Evolutionary conservation across 2,888 invertebrate species (phyloP), one percentile per base, ranked within the genome.

Genomic region (Ceraclea dissimilis): DNA sequence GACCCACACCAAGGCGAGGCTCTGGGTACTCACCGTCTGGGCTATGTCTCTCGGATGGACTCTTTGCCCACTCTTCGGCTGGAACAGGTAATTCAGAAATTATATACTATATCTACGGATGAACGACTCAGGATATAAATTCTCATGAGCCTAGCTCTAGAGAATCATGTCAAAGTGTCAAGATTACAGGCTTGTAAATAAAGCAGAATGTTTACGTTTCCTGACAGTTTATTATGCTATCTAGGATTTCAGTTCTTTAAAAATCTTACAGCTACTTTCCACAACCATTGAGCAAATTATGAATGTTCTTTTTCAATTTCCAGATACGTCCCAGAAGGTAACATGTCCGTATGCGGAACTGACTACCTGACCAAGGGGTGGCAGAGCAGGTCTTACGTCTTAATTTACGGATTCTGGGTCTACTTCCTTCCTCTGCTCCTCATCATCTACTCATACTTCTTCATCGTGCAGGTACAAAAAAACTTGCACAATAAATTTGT

Each of bases 281-380:
- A 33, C 16, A 46, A 10, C 46, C n/a, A n/a, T n/a, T n/a, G n/a
- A 26, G 26, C 26, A 26, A 26, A 6, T 26, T 26, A 26, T 26
- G n/a, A n/a, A n/a, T 26, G 26, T 26, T n/a, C 26, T 26, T 26
- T 26, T 26, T 26, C 5, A 10, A 26, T 20, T 2, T 20, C 13
- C 39, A 89, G 90, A 69, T 93, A 93, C 70, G 91, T 93, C 49
- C 93, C 93, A 8, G 94, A 94, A 74, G 94, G 93, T 59, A 93
- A 93, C 74, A 87, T 93, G 85, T 93, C 93, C 47, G 90, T 92
- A 33, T 94, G 94, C 68, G 93, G 93, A 56, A 93, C 93, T 54
- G 92, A 92, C 71, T 93, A 91, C 69, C 77, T 93, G 64, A 81
- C 72, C 71, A 85, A 86, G 72, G 85, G 85, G 61, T 85, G 85